Percentiles rank a stretch among this genome's conserved stretches.
phyloP scores from a whole-genome alignment of 2,888 invertebrate genomes.

The Xanthorhoe designata region DNA sequence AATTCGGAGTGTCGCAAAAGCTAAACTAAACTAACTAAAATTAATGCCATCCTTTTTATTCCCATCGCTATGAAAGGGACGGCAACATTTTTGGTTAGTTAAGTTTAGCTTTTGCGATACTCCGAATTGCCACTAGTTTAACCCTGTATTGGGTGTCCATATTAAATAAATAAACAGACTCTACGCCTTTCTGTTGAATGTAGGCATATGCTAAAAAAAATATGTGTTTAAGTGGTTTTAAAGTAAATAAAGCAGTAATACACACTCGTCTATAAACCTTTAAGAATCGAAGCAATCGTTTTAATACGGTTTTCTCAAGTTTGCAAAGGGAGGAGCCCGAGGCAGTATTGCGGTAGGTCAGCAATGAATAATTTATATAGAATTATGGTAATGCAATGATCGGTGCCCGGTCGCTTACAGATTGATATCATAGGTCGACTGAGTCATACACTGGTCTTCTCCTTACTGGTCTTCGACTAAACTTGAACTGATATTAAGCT shows the following conservation, averaged over 20 bases:
- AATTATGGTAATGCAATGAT: constrained; percentile 58
- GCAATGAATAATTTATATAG: constrained; percentile 64
- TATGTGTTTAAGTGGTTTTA: too few species aligned
- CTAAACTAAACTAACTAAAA: too few species aligned
- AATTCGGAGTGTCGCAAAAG: too few species aligned
- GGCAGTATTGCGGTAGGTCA: constrained; percentile 60
- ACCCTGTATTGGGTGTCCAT: too few species aligned
- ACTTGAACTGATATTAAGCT: not conserved
- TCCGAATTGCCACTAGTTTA: too few species aligned
- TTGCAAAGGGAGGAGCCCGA: constrained; percentile 45
- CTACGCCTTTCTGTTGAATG: too few species aligned
- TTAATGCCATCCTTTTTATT: too few species aligned
- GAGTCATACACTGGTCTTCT: constrained; percentile 38
- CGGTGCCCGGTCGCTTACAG: constrained; percentile 47
- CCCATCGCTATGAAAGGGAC: too few species aligned
- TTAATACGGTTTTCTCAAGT: constrained; percentile 12
- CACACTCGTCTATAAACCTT: not conserved
- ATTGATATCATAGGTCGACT: constrained; percentile 38
- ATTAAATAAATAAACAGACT: too few species aligned
- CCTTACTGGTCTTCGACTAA: constrained; percentile 30
- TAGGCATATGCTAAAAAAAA: too few species aligned
- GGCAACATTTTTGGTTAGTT: too few species aligned
- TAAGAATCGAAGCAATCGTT: not conserved
- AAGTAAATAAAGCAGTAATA: not conserved
- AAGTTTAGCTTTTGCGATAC: too few species aligned